These are phyloP conservation scores for Leucopsar rothschildi DNA, from an alignment of 2,113 vertebrate species.

Conservation along the genomic window DNA sequence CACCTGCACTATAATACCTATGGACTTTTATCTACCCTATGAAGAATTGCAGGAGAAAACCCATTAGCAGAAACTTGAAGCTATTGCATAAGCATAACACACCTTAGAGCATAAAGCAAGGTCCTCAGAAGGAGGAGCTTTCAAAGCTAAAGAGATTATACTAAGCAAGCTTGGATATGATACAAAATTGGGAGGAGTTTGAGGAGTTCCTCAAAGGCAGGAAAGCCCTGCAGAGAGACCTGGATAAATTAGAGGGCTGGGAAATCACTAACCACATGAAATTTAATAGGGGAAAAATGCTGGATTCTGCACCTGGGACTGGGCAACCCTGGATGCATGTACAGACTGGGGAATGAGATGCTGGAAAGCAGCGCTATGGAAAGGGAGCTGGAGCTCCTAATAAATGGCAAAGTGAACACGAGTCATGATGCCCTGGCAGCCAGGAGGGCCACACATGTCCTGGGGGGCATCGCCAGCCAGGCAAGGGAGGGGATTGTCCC, in stretches of 20 bases:
- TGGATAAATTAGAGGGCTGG: not conserved
- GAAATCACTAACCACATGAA: not conserved
- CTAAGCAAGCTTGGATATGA: not conserved
- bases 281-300: not conserved
- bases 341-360: not conserved
- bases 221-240: not conserved
- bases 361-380: not conserved
- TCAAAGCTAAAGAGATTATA: not conserved
- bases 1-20: not conserved
- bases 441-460: accelerated
- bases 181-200: not conserved
- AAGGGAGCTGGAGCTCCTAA: not conserved
- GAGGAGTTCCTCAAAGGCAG: not conserved
- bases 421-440: not conserved
- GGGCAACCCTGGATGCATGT: too few species aligned
- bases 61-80: not conserved
- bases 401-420: not conserved
- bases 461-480: accelerated
- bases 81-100: not conserved
- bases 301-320: not conserved
- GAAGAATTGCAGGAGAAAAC: not conserved
- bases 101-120: not conserved
- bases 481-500: not conserved
- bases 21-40: not conserved
- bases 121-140: not conserved